Evolutionary conservation across 2,888 invertebrate genomes (phyloP).

Genomic region (Leptinotarsa rubiginosa): DNA sequence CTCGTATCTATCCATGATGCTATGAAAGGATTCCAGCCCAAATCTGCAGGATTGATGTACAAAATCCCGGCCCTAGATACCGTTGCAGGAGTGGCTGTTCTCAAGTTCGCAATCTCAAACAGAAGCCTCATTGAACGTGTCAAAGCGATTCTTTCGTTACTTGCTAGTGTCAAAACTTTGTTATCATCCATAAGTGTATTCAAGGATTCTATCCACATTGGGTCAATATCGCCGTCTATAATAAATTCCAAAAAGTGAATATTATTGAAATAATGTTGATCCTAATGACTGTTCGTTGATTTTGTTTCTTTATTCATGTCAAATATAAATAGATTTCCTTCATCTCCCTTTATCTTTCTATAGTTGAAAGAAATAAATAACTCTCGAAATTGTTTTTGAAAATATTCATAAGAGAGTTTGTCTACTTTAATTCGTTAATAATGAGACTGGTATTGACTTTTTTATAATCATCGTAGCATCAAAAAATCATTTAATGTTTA

Average conservation of each 20-base stretch:
- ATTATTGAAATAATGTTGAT: too few relatives aligned
- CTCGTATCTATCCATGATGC: slow-evolving; percentile 89
- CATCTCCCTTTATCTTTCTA: too few relatives aligned
- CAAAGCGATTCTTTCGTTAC: slow-evolving; percentile 93
- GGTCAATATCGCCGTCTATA: slow-evolving; percentile 95
- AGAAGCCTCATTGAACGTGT: slow-evolving; percentile 89
- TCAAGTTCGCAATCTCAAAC: slow-evolving; percentile 92
- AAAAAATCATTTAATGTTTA: too few relatives aligned
- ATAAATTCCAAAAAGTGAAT: slow-evolving; percentile 59
- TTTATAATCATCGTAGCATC: too few relatives aligned
- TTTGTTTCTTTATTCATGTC: neutral
- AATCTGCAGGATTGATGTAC: slow-evolving; percentile 92
- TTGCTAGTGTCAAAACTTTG: slow-evolving; percentile 92
- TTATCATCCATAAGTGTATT: slow-evolving; percentile 98
- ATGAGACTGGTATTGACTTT: too few relatives aligned
- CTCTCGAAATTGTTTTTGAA: too few relatives aligned
- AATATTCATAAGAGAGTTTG: too few relatives aligned
- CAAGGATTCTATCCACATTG: slow-evolving; percentile 98
- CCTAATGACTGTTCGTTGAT: neutral
- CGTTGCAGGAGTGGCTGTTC: slow-evolving; percentile 95
- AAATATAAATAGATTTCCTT: too few relatives aligned
- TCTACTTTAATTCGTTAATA: too few relatives aligned
- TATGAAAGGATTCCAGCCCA: slow-evolving; percentile 95
- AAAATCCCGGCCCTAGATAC: slow-evolving; percentile 95
- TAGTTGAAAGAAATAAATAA: too few relatives aligned